These are phyloP conservation scores for Brachionus rubens DNA, from an alignment of 1,140 invertebrate genomes.

Conservation along the genomic window DNA sequence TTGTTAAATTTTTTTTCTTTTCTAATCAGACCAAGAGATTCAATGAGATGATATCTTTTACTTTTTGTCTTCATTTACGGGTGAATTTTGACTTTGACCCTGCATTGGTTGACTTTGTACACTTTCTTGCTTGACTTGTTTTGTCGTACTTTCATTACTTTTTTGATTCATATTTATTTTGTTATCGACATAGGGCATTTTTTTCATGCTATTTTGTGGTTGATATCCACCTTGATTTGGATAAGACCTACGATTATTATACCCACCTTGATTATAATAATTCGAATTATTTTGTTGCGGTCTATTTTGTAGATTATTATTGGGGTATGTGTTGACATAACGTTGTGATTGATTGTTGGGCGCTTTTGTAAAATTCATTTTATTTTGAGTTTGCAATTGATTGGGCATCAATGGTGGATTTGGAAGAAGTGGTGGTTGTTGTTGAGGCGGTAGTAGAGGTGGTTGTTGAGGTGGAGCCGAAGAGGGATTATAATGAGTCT, in stretches of 20 bases:
- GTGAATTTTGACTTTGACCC: not conserved
- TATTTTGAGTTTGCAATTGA: not conserved
- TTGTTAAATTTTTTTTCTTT: not conserved
- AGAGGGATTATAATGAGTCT: not conserved
- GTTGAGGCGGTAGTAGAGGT: not conserved
- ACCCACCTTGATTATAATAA: not conserved
- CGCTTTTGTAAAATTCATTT: not conserved
- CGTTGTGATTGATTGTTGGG: not conserved
- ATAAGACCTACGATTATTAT: not conserved
- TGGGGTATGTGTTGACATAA: not conserved
- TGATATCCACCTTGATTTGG: not conserved
- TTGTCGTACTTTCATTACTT: not conserved
- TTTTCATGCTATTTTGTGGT: not conserved
- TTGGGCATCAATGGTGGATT: not conserved
- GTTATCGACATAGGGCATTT: not conserved
- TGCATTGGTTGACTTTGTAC: not conserved
- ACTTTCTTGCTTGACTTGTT: slow-evolving; percentile 1
- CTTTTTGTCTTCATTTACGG: not conserved
- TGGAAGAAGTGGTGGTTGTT: not conserved
- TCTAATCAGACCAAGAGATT: too few species aligned
- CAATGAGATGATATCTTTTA: too few species aligned
- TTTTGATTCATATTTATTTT: not conserved
- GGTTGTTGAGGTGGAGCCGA: not conserved
- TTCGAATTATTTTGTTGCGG: not conserved
- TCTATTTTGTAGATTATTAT: not conserved